A percentile compares a stretch with the other conserved stretches of the same genome.
phyloP scores from a whole-genome alignment of 2,888 invertebrate genomes.

The Kryphioiulus occultus region DNA sequence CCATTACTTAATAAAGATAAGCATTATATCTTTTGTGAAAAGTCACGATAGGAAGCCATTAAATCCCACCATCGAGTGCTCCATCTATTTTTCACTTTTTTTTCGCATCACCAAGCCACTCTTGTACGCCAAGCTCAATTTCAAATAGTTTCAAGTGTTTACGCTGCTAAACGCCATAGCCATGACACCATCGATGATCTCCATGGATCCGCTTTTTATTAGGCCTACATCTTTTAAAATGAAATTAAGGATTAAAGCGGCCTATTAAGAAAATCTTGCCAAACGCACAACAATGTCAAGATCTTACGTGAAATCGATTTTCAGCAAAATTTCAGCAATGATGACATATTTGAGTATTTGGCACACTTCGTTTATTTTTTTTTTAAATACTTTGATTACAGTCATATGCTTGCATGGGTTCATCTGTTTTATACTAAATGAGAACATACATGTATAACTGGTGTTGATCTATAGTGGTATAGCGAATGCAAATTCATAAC shows the following conservation, averaged over 20 bases:
- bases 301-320: too few relatives aligned
- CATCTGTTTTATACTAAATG: too few relatives aligned
- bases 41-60: constrained; percentile 31
- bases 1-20: constrained; percentile 31
- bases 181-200: background rate
- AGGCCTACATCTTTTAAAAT: background rate
- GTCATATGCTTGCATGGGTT: too few relatives aligned
- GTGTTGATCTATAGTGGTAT: too few relatives aligned
- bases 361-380: too few relatives aligned
- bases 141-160: constrained; percentile 30
- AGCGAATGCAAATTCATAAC: too few relatives aligned
- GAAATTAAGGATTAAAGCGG: background rate
- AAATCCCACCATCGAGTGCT: constrained; percentile 31
- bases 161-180: constrained; percentile 22
- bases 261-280: background rate
- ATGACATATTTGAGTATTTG: too few relatives aligned
- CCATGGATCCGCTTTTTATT: background rate
- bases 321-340: too few relatives aligned
- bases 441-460: too few relatives aligned
- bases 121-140: background rate
- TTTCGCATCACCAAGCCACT: background rate
- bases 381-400: too few relatives aligned
- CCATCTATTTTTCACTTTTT: constrained; percentile 17
- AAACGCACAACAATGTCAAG: too few relatives aligned
- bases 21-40: constrained; percentile 25